Base-by-base conservation (phyloP, 2,797 vertebrate genomes). In the Ctenochaetus hawaiiensis region DNA sequence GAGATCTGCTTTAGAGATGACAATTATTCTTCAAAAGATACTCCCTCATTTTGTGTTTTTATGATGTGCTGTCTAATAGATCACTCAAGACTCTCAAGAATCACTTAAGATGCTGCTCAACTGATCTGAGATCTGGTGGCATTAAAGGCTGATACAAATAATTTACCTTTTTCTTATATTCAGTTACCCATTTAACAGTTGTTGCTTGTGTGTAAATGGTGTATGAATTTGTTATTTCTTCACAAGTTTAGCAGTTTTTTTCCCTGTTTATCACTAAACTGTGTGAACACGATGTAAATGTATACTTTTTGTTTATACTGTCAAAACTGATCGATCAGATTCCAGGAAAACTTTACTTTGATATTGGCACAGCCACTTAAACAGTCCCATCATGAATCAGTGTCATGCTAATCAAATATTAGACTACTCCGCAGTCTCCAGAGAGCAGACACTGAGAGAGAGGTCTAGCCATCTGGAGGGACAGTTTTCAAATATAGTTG, bases 351-450 rank as follows among this genome's bases (percentile, higher is more conserved):
- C 54, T 48, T 59, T 20, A 52, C 57, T 72, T 34, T 16, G 58
- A 74, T 84, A 64, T 65, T 56, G 26, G 59, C 14, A 0, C 23
- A 56, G 76, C 52, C 75, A 26, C 68, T 81, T 77, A 34, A 68
- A 62, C 70, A 87, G 81, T 43, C 22, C 49, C 62, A 47, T 72
- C 75, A 64, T 89, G 79, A 89, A 87, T 91, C 82, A 81, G 72
- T 77, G 83, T 89, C 86, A 67, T 23, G 57, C 26, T 87, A 82
- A 87, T 89, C 88, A 82, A 89, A 92, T 82, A 78, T 69, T 8
- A 57, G 72, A 75, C 73, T 44, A 75, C 77, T 83, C 73, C 67
- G 75, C 74, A 58, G 81, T 80, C 83, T 88, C 80, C 80, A 71
- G 81, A 82, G 77, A 80, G 80, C 66, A 72, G 77, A 77, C 69